phyloP scores from a whole-genome alignment of 2,113 vertebrate species.

The Dissostichus mawsoni region DNA sequence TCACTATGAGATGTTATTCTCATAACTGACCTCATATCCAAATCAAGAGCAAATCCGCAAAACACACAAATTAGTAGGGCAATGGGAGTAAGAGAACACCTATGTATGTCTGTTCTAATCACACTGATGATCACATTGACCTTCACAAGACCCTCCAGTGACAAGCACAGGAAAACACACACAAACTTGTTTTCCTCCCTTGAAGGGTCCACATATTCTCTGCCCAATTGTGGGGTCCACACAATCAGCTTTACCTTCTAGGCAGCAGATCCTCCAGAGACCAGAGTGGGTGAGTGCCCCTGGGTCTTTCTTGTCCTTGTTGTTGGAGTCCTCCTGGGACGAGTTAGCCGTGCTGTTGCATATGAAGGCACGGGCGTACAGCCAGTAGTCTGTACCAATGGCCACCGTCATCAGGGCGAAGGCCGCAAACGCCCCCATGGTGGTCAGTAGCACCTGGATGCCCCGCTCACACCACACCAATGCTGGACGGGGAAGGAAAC shows the following conservation, averaged over 20 bases:
- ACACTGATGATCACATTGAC: constrained; percentile 31
- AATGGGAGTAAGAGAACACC: constrained; percentile 13
- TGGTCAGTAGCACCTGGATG: constrained; percentile 92
- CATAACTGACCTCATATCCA: not conserved
- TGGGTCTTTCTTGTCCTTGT: constrained; percentile 90
- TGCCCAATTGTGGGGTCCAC: not conserved
- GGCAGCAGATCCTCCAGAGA: constrained; percentile 95
- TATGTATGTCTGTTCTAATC: constrained; percentile 48
- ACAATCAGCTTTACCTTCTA: constrained; percentile 85
- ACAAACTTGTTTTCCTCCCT: not conserved
- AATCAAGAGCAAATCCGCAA: too few relatives aligned
- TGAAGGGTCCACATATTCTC: too few relatives aligned
- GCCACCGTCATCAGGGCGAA: constrained; percentile 95
- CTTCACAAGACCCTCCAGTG: constrained; percentile 2
- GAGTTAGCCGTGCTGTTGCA: constrained; percentile 94
- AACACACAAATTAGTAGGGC: too few relatives aligned
- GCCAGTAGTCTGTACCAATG: constrained; percentile 96
- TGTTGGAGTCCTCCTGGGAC: constrained; percentile 85
- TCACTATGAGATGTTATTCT: not conserved
- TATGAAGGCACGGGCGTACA: constrained; percentile 93
- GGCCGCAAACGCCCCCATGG: constrained; percentile 93
- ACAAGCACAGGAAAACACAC: constrained; percentile 1
- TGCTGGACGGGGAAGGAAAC: constrained; percentile 77
- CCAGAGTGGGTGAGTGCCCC: constrained; percentile 94
- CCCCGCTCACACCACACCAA: constrained; percentile 93